Base-by-base conservation (phyloP, 1,140 invertebrate species). In the Dolichoris vasculosae region DNA sequence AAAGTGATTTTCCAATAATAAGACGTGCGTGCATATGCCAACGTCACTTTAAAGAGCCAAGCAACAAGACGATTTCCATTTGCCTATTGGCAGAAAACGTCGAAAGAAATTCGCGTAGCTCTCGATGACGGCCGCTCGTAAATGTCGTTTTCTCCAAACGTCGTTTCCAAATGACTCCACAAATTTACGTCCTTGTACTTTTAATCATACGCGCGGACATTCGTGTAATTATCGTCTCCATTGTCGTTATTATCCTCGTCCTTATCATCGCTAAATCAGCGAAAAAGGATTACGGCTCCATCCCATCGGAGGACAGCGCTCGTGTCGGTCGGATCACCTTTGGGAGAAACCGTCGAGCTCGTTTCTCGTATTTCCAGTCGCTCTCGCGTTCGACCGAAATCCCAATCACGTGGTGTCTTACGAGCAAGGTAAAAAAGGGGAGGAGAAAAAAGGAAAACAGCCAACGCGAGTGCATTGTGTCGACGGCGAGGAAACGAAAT, bases 141-240 rank as follows among this genome's bases (percentile, higher is more conserved):
- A 89, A 88, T 46, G 88, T 86, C 87, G 82, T 89, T 89, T 88
- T 77, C 86, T 86, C 84, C 83, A 85, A 86, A 88, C 78, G 64
- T 73, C 64, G 64, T 87, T 88, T 86, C 85, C 86, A 83, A 87
- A 87, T 78, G 88, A 88, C 85, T 78, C 81, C 51, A 43, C 71
- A 75, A 86, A 88, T 89, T 88, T 88, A 88, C 84, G 83, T 87
- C 85, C 82, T 13, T 17, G 7, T 77, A 13, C 1, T 32, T 55
- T 38, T 38, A 69, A 69, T 69, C 67, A 38, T 69, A 7, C 15
- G 15, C 67, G 35, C 15, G 1, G 11, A 1, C 43, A n/a, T n/a
- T 26, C 7, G 1, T 20, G 30, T 48, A 20, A 15, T n/a, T 76
- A 76, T 64, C 20, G 17, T 30, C 9, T 0, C 30, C 64, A 48